Conservation (phyloP, 2,888 invertebrate genomes). For the Axea sp. region DNA sequence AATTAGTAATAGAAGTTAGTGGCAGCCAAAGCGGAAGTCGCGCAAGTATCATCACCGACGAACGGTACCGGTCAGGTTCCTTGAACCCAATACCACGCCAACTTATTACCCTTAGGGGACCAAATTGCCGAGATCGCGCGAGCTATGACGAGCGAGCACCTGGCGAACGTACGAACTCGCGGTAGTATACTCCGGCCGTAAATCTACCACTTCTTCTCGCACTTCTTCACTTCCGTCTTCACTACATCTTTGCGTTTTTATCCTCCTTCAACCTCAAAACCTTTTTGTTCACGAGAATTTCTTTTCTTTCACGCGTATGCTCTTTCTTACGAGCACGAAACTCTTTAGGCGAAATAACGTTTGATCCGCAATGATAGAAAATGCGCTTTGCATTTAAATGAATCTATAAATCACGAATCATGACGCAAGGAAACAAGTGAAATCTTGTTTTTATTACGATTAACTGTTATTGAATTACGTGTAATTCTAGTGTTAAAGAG, state of each 20-base stretch:
- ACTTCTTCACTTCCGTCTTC: constrained; percentile 58
- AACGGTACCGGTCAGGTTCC: constrained; percentile 71
- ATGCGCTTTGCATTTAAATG: constrained; percentile 56
- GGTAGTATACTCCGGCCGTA: constrained; percentile 51
- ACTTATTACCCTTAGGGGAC: constrained; percentile 59
- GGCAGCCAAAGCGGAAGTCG: constrained; percentile 67
- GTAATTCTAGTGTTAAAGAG: constrained; percentile 52
- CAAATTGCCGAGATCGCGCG: constrained; percentile 60
- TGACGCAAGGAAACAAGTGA: constrained; percentile 52
- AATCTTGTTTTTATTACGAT: constrained; percentile 52
- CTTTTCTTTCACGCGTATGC: constrained; percentile 8
- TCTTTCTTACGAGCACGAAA: constrained; percentile 13
- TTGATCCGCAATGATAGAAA: constrained; percentile 34
- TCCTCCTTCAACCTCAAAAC: constrained; percentile 15
- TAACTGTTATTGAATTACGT: constrained; percentile 59
- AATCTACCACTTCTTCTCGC: constrained; percentile 61
- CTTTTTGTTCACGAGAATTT: constrained; percentile 21
- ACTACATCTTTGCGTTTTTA: constrained; percentile 13
- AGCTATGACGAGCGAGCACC: constrained; percentile 63
- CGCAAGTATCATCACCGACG: constrained; percentile 61
- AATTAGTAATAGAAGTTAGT: constrained; percentile 76
- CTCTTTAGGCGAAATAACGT: constrained; percentile 24
- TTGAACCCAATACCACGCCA: constrained; percentile 65
- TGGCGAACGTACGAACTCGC: constrained; percentile 59
- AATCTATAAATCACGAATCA: constrained; percentile 53